Evolutionary conservation across 2,888 invertebrate genomes (phyloP).

Genomic region (Drosophila eohydei): DNA sequence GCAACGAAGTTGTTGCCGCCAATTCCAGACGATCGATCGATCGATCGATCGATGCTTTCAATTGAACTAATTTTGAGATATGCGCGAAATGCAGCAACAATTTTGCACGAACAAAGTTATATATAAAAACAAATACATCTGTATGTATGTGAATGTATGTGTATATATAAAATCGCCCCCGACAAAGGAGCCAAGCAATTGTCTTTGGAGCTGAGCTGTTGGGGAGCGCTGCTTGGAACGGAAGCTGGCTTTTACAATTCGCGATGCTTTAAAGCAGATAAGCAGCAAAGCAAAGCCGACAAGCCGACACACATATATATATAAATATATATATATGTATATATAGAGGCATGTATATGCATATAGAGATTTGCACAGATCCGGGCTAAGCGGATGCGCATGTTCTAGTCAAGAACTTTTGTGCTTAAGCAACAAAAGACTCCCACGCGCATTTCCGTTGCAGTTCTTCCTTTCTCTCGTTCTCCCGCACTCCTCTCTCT

Average conservation of each 20-base stretch:
- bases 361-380: slow-evolving; percentile 38
- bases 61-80: slow-evolving; percentile 77
- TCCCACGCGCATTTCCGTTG: slow-evolving; percentile 74
- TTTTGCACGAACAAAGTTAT: neutral
- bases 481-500: slow-evolving; percentile 6
- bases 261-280: slow-evolving; percentile 61
- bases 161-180: slow-evolving; percentile 60
- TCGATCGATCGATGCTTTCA: slow-evolving; percentile 55
- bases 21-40: slow-evolving; percentile 66
- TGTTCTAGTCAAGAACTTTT: slow-evolving; percentile 31
- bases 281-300: slow-evolving; percentile 28
- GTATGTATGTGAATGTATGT: too few species aligned
- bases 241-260: slow-evolving; percentile 63
- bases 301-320: neutral
- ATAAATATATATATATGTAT: neutral
- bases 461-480: neutral
- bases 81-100: slow-evolving; percentile 55
- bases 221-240: slow-evolving; percentile 52
- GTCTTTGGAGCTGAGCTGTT: slow-evolving; percentile 10
- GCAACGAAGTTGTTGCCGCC: slow-evolving; percentile 47
- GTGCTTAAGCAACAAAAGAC: slow-evolving; percentile 29
- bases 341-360: neutral
- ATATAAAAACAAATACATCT: too few species aligned
- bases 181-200: slow-evolving; percentile 29
- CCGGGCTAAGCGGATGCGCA: slow-evolving; percentile 44